These are phyloP conservation scores for Aphidius ervi DNA, from an alignment of 1,140 invertebrate species.

Conservation along the genomic window DNA sequence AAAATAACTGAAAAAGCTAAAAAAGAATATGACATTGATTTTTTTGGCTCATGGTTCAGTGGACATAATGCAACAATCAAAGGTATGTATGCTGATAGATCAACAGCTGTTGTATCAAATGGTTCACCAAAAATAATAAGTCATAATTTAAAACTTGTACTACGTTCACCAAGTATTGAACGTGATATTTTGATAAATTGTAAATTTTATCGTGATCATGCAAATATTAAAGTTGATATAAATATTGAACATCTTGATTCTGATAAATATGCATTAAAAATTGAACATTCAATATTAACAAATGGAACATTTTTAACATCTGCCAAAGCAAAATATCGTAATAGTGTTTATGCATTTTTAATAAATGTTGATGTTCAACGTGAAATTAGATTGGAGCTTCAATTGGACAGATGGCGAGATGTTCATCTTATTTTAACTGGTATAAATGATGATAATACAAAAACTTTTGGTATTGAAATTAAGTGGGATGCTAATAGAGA, in stretches of 20 bases:
- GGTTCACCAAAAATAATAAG: slow-evolving; percentile 44
- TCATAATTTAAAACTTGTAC: slow-evolving; percentile 64
- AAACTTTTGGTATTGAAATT: slow-evolving; percentile 64
- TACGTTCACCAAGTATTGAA: slow-evolving; percentile 65
- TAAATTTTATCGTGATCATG: slow-evolving; percentile 59
- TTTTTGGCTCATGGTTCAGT: slow-evolving; percentile 73
- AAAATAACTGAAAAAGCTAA: slow-evolving; percentile 57
- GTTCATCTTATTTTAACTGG: slow-evolving; percentile 63
- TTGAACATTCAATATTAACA: slow-evolving; percentile 58
- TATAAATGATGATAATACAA: slow-evolving; percentile 55
- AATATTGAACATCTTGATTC: slow-evolving; percentile 58
- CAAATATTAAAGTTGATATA: slow-evolving; percentile 56
- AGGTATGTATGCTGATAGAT: slow-evolving; percentile 69
- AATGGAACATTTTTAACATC: slow-evolving; percentile 59
- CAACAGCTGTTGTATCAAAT: slow-evolving; percentile 47
- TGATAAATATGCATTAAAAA: slow-evolving; percentile 59
- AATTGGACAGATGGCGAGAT: slow-evolving; percentile 72
- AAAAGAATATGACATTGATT: slow-evolving; percentile 62
- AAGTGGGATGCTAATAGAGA: slow-evolving; percentile 82
- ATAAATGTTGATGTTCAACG: slow-evolving; percentile 53
- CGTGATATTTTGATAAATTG: slow-evolving; percentile 61
- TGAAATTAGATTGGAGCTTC: slow-evolving; percentile 58
- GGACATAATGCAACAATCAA: slow-evolving; percentile 65
- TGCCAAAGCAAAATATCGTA: slow-evolving; percentile 62
- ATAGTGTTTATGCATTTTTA: slow-evolving; percentile 60